Evolutionary conservation across 2,888 invertebrate genomes (phyloP), one percentile per base, ranked within the genome.

Genomic region (Halictus quadricinctus): DNA sequence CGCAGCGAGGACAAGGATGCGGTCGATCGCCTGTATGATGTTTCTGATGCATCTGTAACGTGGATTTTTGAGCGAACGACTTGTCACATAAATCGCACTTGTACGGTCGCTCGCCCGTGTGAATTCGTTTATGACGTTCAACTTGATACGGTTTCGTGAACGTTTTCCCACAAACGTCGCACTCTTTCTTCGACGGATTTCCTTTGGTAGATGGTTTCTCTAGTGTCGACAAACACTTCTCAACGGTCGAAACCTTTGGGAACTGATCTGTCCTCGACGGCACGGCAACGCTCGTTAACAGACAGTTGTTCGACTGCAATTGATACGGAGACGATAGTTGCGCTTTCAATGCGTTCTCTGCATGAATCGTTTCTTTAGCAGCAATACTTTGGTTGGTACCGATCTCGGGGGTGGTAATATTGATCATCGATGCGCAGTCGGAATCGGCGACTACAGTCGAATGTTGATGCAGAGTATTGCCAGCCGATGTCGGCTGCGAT

Each of bases 51-150:
- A 95, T 95, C 79, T 95, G 95, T 54, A 97, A 93, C 0, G 96
- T 95, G 46, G 96, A 96, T 87, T 96, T 95, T 88, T 96, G 96
- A 76, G 95, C 95, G 90, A 96, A 97, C 2, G 95, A 95, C 91
- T 96, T 96, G 8, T 94, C 93, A 92, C 97, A 97, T 41, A 95
- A 92, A 18, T 93, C 91, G 91, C 96, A 97, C 48, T 95, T 95
- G 92, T 95, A 96, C 2, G 96, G 96, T 77, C 95, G 94, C 85
- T 96, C 96, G 12, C 96, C 96, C 3, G 96, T 96, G 90, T 97
- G 96, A 48, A 95, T 95, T 25, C 95, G 93, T 70, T 95, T 94
- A 90, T 96, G 96, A 5, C 96, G 93, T 66, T 95, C 93, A 18
- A 96, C 93, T 88, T 95, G 95, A 88, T 95, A 95, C 0, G 95